These are phyloP conservation scores for Drosophila tripunctata DNA, from an alignment of 2,888 invertebrate species.

Conservation along the genomic window DNA sequence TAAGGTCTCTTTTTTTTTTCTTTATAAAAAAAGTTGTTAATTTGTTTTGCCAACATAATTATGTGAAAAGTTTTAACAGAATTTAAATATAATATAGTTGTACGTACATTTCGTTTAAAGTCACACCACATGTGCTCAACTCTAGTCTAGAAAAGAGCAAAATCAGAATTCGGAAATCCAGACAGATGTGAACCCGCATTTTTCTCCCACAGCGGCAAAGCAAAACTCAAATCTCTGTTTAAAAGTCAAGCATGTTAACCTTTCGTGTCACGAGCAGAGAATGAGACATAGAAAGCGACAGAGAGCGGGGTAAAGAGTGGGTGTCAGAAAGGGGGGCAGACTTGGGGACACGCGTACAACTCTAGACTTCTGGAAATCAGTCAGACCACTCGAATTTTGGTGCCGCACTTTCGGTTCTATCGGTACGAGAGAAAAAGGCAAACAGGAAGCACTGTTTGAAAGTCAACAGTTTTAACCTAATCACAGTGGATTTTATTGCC, in stretches of 20 bases:
- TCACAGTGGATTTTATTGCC: constrained; percentile 80
- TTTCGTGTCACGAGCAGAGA: constrained; percentile 18
- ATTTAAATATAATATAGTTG: background rate
- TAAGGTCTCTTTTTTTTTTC: no score
- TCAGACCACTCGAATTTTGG: constrained; percentile 52
- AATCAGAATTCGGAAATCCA: background rate
- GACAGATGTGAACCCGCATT: constrained; percentile 6
- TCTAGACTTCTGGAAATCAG: constrained; percentile 7
- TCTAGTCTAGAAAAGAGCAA: background rate
- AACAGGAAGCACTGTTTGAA: constrained; percentile 70
- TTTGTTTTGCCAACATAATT: no score
- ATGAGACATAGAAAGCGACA: background rate
- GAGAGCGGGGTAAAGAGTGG: no score
- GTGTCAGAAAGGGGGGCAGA: background rate
- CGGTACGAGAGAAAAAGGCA: constrained; percentile 7
- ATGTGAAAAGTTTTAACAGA: no score
- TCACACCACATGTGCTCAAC: background rate
- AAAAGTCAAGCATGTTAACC: constrained; percentile 15
- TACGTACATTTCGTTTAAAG: background rate
- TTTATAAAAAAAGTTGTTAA: no score
- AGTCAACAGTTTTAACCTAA: constrained; percentile 82
- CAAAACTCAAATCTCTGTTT: constrained; percentile 8
- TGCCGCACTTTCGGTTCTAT: constrained; percentile 33
- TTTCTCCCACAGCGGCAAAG: background rate
- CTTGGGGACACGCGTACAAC: constrained; percentile 2